Evolutionary conservation across 1,140 invertebrate species (phyloP).

Genomic region (Diuraphis noxia): DNA sequence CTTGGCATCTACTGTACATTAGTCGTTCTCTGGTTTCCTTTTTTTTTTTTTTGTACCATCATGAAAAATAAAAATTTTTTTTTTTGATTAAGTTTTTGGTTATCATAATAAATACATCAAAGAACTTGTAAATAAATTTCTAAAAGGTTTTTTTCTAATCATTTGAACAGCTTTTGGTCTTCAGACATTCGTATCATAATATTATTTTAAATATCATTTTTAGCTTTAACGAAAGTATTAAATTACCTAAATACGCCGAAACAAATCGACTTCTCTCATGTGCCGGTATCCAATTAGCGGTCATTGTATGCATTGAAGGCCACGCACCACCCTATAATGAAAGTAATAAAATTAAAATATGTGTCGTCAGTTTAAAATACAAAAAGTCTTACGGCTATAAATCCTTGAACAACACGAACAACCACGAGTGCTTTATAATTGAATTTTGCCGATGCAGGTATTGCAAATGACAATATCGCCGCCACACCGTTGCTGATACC

Average conservation of each 20-base stretch:
- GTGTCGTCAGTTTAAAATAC: not conserved
- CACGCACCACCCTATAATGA: slow-evolving; percentile 76
- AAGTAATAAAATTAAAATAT: not conserved
- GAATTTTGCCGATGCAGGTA: slow-evolving; percentile 68
- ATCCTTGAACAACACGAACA: slow-evolving; percentile 73
- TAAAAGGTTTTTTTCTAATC: too few species aligned
- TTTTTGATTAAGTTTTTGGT: not conserved
- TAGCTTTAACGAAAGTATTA: not conserved
- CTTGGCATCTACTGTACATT: not conserved
- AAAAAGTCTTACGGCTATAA: slow-evolving; percentile 67
- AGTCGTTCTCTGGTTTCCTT: not conserved
- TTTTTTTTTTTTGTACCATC: not conserved
- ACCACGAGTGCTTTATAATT: slow-evolving; percentile 67
- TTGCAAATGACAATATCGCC: slow-evolving; percentile 71
- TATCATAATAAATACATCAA: too few species aligned
- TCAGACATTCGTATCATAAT: not conserved
- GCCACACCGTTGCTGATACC: slow-evolving; percentile 71
- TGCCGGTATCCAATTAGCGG: slow-evolving; percentile 81
- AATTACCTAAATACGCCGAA: slow-evolving; percentile 71
- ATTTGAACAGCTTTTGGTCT: too few species aligned
- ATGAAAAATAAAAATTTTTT: not conserved
- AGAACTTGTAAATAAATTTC: too few species aligned
- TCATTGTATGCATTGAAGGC: slow-evolving; percentile 81
- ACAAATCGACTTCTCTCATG: slow-evolving; percentile 76
- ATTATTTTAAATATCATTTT: not conserved